phyloP scores from a whole-genome alignment of 2,888 invertebrate genomes.

The Lasioglossum morio region DNA sequence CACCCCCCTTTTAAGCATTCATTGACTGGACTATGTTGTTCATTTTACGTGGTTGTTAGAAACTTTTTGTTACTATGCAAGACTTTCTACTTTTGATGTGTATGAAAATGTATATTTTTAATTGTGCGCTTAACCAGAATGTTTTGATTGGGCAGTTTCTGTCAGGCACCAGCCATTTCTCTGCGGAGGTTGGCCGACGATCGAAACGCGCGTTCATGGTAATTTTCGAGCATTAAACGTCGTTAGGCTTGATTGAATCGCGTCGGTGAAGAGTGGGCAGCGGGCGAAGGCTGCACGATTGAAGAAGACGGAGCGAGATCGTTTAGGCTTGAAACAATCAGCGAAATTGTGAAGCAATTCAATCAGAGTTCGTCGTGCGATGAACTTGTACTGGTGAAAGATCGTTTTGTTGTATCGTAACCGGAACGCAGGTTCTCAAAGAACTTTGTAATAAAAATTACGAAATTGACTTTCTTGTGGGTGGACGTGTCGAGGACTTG shows the following conservation, averaged over 20 bases:
- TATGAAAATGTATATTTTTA: neutral
- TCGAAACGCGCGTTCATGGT: neutral
- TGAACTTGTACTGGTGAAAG: neutral
- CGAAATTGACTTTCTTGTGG: neutral
- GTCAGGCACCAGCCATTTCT: neutral
- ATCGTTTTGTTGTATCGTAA: neutral
- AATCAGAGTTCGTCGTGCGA: neutral
- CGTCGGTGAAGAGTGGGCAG: neutral
- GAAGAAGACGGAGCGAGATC: constrained; percentile 3
- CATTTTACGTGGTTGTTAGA: neutral
- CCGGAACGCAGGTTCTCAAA: neutral
- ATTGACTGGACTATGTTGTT: too few relatives aligned
- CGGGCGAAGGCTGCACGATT: neutral
- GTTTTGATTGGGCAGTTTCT: neutral
- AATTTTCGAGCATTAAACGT: constrained; percentile 1
- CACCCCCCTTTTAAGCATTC: too few relatives aligned
- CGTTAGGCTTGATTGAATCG: constrained; percentile 13
- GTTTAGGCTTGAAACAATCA: neutral
- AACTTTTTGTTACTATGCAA: neutral
- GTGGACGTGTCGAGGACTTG: neutral
- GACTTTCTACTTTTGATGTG: neutral
- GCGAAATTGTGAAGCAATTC: constrained; percentile 14
- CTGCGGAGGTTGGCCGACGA: neutral
- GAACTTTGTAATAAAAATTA: neutral
- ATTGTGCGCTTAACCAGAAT: neutral